phyloP scores from a whole-genome alignment of 2,797 vertebrate genomes.

The Philypnodon macrostomus region DNA sequence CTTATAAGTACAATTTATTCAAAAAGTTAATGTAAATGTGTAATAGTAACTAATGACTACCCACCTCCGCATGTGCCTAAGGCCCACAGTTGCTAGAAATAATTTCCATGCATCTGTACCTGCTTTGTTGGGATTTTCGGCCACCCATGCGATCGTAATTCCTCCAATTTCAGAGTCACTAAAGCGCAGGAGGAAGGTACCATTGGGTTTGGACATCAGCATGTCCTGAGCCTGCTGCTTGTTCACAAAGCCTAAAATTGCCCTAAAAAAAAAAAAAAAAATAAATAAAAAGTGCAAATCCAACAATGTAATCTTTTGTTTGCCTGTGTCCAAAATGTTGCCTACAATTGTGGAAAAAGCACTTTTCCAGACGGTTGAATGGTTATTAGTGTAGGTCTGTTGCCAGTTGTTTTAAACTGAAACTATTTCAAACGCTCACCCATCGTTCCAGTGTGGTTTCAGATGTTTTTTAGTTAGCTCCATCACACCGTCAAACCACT shows the following conservation, averaged over 20 bases:
- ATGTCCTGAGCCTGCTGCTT: conserved; percentile 98
- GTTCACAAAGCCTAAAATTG: conserved; percentile 95
- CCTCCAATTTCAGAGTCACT: conserved; percentile 97
- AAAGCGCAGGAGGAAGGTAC: conserved; percentile 94
- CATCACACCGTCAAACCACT: conserved; percentile 99
- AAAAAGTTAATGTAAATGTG: no score
- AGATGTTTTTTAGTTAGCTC: conserved; percentile 95
- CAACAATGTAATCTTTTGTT: conserved; percentile 13
- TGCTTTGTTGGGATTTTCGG: conserved; percentile 84
- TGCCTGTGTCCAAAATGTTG: no score
- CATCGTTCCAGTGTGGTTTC: conserved; percentile 94
- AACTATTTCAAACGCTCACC: no score
- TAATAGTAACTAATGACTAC: no score
- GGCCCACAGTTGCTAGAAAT: no score
- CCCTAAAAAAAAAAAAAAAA: conserved; percentile 68
- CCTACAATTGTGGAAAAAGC: no score
- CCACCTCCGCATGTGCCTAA: no score
- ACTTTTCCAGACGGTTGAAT: no score
- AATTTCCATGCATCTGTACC: no score
- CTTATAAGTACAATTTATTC: no score
- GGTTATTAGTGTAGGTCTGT: no score
- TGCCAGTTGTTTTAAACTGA: no score
- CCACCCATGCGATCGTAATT: conserved; percentile 97
- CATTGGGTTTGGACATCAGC: conserved; percentile 95
- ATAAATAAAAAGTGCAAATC: conserved; percentile 8